These are phyloP conservation scores for Monopterus albus DNA, from an alignment of 2,113 vertebrate genomes.

Conservation along the genomic window DNA sequence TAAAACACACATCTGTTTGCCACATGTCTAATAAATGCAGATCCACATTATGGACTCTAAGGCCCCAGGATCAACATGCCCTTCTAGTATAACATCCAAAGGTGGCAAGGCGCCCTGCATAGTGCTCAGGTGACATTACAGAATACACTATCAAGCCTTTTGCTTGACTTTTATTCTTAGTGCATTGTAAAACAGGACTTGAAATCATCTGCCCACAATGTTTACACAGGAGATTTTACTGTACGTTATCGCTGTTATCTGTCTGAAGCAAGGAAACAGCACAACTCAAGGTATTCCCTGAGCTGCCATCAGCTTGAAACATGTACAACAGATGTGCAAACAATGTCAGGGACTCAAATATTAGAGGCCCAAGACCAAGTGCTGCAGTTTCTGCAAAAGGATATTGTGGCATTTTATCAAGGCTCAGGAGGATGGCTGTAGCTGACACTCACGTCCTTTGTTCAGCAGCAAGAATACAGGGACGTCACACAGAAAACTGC, in stretches of 20 bases:
- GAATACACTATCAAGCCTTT: constrained; percentile 17
- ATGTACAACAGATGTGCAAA: constrained; percentile 43
- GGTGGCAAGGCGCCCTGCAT: constrained; percentile 29
- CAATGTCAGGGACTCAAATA: constrained; percentile 45
- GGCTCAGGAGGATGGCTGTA: constrained; percentile 62
- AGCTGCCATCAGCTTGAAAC: constrained; percentile 48
- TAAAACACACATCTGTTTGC: constrained; percentile 23
- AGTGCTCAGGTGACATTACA: constrained; percentile 29
- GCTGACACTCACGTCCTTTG: constrained; percentile 66
- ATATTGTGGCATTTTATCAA: constrained; percentile 53
- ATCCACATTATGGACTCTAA: constrained; percentile 18
- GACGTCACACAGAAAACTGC: constrained; percentile 70
- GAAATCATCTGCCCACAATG: constrained; percentile 4
- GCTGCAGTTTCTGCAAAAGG: constrained; percentile 48
- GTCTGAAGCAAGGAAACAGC: constrained; percentile 32
- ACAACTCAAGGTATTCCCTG: constrained; percentile 33
- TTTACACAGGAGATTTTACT: constrained; percentile 19
- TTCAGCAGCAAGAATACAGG: constrained; percentile 61
- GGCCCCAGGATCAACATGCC: constrained; percentile 13
- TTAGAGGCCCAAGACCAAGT: constrained; percentile 29
- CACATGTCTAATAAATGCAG: constrained; percentile 14
- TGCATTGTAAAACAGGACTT: constrained; percentile 28
- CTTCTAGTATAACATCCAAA: constrained; percentile 38
- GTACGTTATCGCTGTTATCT: constrained; percentile 15
- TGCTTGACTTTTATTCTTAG: constrained; percentile 22